Base-by-base conservation (phyloP, 2,888 invertebrate species). In the Protodeltote pygarga region DNA sequence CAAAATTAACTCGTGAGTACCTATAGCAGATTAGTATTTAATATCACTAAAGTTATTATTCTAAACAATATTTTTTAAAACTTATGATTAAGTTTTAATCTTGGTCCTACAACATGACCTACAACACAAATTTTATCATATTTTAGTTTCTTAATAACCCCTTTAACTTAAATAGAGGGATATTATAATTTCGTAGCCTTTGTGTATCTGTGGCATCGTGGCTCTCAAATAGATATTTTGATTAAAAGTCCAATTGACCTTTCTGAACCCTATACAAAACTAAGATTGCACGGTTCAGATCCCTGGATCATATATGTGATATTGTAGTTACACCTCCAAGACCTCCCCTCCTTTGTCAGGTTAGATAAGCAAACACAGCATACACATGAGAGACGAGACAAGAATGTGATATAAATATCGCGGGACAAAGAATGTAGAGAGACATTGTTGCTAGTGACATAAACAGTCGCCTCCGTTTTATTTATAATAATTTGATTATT, bases 401-500 rank as follows among this genome's bases (percentile, higher is more conserved):
- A 14, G 31, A 42, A 47, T 31, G 17, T 5, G 4, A 17, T 24
- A 15, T 48, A 45, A 27, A 38, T 27, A 19, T 11, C 11, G 3
- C 15, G 6, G 11, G 9, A 33, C 19, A 28, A 32, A 42, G 33
- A 41, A 46, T 48, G 28, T 38, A n/a, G 19, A 29, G 16, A 38
- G 4, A 32, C 15, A 38, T 41, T 47, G 21, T 39, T 27, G 4
- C 24, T 17, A 19, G 19, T 4, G 29, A 44, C 29, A 28, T 33
- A 45, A 40, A 35, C 35, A 48, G 15, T 48, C 35, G 38, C 15
- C 33, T 14, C 16, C 5, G 28, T 39, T 50, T 59, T 57, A 59
- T 64, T 55, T 64, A 53, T 41, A 53, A 64, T 66, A 60, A 71
- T 55, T 61, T 46, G 23, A 54, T 66, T 52, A 66, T 57, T 57